Evolutionary conservation across 2,113 vertebrate genomes (phyloP), one percentile per base, ranked within the genome.

Genomic region (Gobius niger): DNA sequence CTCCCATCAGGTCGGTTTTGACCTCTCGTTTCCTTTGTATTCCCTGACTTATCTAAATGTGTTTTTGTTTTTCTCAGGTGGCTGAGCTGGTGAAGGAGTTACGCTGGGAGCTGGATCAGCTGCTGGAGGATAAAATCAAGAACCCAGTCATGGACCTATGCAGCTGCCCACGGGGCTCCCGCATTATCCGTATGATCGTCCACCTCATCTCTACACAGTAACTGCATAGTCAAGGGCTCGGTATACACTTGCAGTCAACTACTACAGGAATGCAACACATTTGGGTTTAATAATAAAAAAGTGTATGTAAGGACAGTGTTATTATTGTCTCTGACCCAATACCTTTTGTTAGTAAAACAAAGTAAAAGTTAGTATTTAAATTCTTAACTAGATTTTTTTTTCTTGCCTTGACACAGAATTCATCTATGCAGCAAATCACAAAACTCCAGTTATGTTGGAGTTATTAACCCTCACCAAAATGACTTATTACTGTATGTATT

Each of bases 81-180:
- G 96, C 95, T 0, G 98, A 99, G 85, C 84, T 99, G 85, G 94
- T 99, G 53, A 98, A 95, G 40, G 96, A 97, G 88, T 91, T 99
- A 73, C 95, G 96, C 66, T 94, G 92, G 46, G 96, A 99, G 83
- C 88, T 99, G 42, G 98, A 99, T 85, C 94, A 96, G 84, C 92
- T 99, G 34, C 92, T 99, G 65, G 96, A 99, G 81, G 96, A 98
- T 73, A 99, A 99, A 85, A 98, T 99, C 82, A 94, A 91, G 79
- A 97, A 89, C 56, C 98, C 98, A 0, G 96, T 92, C 88, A 96
- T 97, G 82, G 96, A 99, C 84, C 78, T 99, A 63, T 95, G 94
- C 61, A 87, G 81, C 54, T 99, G 97, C 70, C 96, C 96, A 7
- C 93, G 96, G 0, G 96, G 98, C 9, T 99, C 96, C 10, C 93